Base-by-base conservation (phyloP, 2,888 invertebrate species). In the Ichneumon xanthorius region DNA sequence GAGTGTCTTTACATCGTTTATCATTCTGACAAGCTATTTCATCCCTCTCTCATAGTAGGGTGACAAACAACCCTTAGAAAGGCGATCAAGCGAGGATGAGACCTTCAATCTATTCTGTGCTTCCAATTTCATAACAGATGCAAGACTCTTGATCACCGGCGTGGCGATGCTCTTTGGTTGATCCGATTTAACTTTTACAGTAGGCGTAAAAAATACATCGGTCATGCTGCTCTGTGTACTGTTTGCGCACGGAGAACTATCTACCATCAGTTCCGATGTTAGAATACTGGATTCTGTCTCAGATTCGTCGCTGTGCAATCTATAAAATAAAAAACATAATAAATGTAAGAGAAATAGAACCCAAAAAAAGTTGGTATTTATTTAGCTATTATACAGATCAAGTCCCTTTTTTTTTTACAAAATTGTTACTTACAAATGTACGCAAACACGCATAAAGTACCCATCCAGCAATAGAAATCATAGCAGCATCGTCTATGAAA, bases 131-230 rank as follows among this genome's bases (percentile, higher is more conserved):
- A 33, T 78, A 50, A 30, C 63, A 3, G 72, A 67, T 14, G 79
- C 68, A 11, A 83, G 48, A 50, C 67, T 72, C n/a, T 19, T 79
- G 16, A 86, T 86, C 0, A 84, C 84, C 14, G 82, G 84, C 6
- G 86, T 82, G 9, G 86, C 76, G 30, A 85, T 86, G 16, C 82
- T 82, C 53, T 63, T 82, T 11, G 72, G 82, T n/a, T 16, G 33
- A 70, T 16, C 45, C 2, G 4, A 16, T 16, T 40, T 53, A 0
- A 4, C 33, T 0, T 33, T 75, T 33, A 75, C 63, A 11, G 30
- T 75, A 4, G 72, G 55, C 50, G 67, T 37, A 16, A 19, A 48
- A 50, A n/a, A 67, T 26, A 26, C 37, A n/a, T 68, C 33, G 1
- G 58, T 40, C 14, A 63, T 61, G 22, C 37, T 4, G 3, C 7